Base-by-base conservation (phyloP, 1,140 invertebrate species). In the Drosophila ficusphila region DNA sequence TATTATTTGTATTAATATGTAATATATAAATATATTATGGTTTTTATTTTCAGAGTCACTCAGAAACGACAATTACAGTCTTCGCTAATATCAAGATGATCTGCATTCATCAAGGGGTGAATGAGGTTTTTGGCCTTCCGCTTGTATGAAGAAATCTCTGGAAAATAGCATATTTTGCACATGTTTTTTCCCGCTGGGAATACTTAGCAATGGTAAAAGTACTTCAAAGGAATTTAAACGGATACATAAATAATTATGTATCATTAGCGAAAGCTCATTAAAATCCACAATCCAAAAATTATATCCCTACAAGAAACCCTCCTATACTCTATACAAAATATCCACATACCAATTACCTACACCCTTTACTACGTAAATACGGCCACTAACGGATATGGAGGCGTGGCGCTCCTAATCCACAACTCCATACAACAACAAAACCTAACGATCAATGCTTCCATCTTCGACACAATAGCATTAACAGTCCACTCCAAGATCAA, bases 201-300 rank as follows among this genome's bases (percentile, higher is more conserved):
- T n/a, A n/a, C n/a, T n/a, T n/a, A n/a, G n/a, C n/a, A n/a, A n/a
- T n/a, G n/a, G n/a, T 29, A 34, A 64, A 61, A 44, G 19, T 57
- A 18, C 11, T 75, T 1, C 65, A 75, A 38, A 69, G 64, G 52
- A 74, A 69, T 12, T 18, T 58, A 25, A 74, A 62, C 5, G 57
- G 57, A 7, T 62, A 69, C 9, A 41, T 34, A 3, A 69, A 69
- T 31, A 74, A 69, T 19, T 69, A 69, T 21, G 58, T 33, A n/a
- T 23, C 29, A 70, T 12, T 42, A 60, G 16, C 57, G 44, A 31
- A 54, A 41, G 5, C 34, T 75, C 14, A 64, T 64, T 4, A 58
- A 68, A 68, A 48, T 41, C 5, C 34, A 68, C 12, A 54, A 21
- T 21, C 41, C 46, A 16, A 69, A 69, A 31, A 54, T 62, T 19